Evolutionary conservation across 2,797 vertebrate genomes (phyloP), one percentile per base, ranked within the genome.

Genomic region (Alosa sapidissima): DNA sequence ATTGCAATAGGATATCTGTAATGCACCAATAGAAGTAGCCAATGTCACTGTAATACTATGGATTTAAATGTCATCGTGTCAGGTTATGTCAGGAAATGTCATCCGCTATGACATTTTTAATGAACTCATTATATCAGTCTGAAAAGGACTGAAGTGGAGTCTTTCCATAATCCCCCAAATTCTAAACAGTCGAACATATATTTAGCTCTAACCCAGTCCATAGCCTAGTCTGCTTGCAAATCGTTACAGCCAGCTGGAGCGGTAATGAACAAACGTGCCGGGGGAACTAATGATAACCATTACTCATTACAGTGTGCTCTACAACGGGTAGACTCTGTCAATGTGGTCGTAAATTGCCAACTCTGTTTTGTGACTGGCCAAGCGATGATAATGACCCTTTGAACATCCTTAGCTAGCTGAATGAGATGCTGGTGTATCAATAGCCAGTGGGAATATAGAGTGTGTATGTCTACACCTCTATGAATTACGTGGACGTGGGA

Each of bases 281-380:
- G 24, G 60, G 62, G 16, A 19, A 47, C 36, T 78, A 78, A 78
- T 47, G 72, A 78, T 84, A 84, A 55, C 65, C 36, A 55, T 55
- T 81, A 54, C 49, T 84, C 68, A 58, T 84, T 45, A 49, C 83
- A 48, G 41, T 84, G 49, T 78, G 21, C 49, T 21, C 36, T 78
- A 78, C 72, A 45, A 78, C 49, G 52, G 19, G 65, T n/a, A 54
- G 65, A 68, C 65, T 21, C 49, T 75, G 51, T 84, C 49, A 84
- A 54, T 78, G 54, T 41, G 36, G 24, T 52, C 62, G 75, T 19
- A 51, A 28, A 83, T 78, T 81, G 33, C 14, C 33, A 78, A 75
- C 49, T 45, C 16, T 83, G 19, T 78, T 84, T 65, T 84, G 83
- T 54, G 81, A 82, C 85, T 49, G 60, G 58, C 41, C 45, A 65